Evolutionary conservation across 1,140 invertebrate species (phyloP), one percentile per base, ranked within the genome.

Genomic region (Schlechtendalia chinensis): DNA sequence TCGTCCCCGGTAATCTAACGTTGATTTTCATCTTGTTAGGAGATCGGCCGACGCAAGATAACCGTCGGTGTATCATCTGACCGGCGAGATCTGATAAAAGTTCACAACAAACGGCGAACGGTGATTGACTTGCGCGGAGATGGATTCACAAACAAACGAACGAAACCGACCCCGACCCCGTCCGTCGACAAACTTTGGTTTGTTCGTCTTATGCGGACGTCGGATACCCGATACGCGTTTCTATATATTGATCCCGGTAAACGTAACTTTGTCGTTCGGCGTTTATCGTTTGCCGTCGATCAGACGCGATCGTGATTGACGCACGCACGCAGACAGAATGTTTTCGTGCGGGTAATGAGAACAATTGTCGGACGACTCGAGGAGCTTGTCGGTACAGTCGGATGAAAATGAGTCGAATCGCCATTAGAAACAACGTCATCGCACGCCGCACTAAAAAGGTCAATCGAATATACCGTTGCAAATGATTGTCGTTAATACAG

Each of bases 11-110:
- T 47, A 16, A 59, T 16, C 56, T 32, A 29, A 77, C n/a, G 32
- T 39, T 39, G 32, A n/a, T 45, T 24, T 61, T 45, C 56, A 45
- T 61, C 29, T 59, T 47, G 74, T 77, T 45, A 77, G 32, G 58
- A 77, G 56, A 77, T 71, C 27, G 67, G 50, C 27, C 14, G 17
- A 71, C 27, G 3, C n/a, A 77, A n/a, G 74, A 77, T 77, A 61
- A 77, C 45, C 11, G 74, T 39, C 29, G 27, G 54, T 17, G 17
- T 39, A 39, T 59, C 45, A 77, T 77, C 74, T 19, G 5, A n/a
- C 56, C 6, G 32, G 14, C 19, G 11, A 47, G 32, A 77, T 77
- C 74, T 47, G 22, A n/a, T 45, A 61, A 61, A 27, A n/a, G 17
- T 58, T 50, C 19, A 10, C 32, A 45, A 69, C 65, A 16, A 11